Evolutionary conservation across 2,113 vertebrate species (phyloP), one percentile per base, ranked within the genome.

Genomic region (Tamias sibiricus): DNA sequence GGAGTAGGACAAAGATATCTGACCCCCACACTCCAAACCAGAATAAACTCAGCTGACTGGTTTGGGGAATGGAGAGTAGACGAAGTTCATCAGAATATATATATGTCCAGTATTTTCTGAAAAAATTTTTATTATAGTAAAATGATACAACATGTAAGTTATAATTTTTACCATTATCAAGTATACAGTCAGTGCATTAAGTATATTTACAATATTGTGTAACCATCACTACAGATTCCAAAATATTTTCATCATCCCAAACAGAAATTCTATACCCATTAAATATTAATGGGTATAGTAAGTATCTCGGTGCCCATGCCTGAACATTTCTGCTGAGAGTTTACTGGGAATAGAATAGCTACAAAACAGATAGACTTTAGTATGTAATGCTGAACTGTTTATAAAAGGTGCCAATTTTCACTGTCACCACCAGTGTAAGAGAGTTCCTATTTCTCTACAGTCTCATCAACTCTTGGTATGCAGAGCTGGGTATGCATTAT

Each of bases 101-200:
- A 83, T 94, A 44, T 87, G 35, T 20, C 14, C 19, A 79, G 2
- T 76, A n/a, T 32, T 90, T 69, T 82, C 30, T 6, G 28, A 74
- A 62, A 47, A 84, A 4, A 3, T 35, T 52, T 75, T 90, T 42
- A 74, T 66, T 66, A 40, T 49, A 74, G n/a, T 72, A 74, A 79
- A 92, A 89, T 80, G 52, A 90, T 37, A 32, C 30, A 47, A 76
- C 30, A 71, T 62, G 32, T 87, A 80, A 81, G 17, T 49, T 54
- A 75, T 68, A 26, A 77, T 40, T 83, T 82, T 90, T 89, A 77
- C 26, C 54, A 94, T 44, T 81, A 80, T 80, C 68, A 94, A 47
- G 44, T 79, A 44, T 69, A 75, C 57, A 75, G 47, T 95, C 35
- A 17, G 12, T 71, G 32, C 9, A 74, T 16, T 77, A 93, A 81